phyloP scores from a whole-genome alignment of 2,888 invertebrate species.

The Harpalus rufipes region DNA sequence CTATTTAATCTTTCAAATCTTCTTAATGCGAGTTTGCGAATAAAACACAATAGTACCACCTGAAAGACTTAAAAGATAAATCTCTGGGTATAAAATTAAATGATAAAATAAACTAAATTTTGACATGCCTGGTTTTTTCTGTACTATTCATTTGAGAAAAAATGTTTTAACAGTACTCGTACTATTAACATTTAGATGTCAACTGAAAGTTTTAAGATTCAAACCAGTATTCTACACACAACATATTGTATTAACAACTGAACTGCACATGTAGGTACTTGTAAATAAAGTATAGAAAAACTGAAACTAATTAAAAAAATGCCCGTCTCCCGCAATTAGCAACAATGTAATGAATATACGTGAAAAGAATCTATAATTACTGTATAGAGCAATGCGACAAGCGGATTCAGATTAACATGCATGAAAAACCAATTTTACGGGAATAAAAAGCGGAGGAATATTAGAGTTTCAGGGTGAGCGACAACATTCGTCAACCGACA shows the following conservation, averaged over 20 bases:
- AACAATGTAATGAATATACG: conserved; percentile 40
- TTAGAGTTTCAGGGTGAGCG: conserved; percentile 43
- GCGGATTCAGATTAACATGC: conserved; percentile 30
- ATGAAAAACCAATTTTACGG: conserved; percentile 47
- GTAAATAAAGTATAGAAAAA: conserved; percentile 12
- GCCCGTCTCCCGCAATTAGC: conserved; percentile 20
- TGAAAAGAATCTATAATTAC: conserved; percentile 41
- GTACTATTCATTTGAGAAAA: neutral
- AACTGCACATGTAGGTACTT: neutral
- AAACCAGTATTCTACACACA: neutral
- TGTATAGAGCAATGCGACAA: neutral
- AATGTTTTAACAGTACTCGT: neutral
- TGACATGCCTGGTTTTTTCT: too few species aligned
- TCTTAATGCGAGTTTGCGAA: too few species aligned
- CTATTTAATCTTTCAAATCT: too few species aligned
- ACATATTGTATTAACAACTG: neutral
- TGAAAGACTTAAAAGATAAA: too few species aligned
- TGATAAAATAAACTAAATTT: too few species aligned
- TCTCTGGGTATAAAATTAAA: too few species aligned
- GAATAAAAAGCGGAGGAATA: conserved; percentile 25
- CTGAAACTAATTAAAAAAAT: conserved; percentile 22
- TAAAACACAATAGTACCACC: too few species aligned
- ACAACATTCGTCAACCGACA: conserved; percentile 49
- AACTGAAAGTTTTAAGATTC: neutral
- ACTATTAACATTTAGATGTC: neutral